Percentiles rank a stretch among this genome's conserved stretches.
These are phyloP conservation scores for Zaprionus ghesquierei DNA, from an alignment of 1,140 invertebrate genomes.

Conservation along the genomic window DNA sequence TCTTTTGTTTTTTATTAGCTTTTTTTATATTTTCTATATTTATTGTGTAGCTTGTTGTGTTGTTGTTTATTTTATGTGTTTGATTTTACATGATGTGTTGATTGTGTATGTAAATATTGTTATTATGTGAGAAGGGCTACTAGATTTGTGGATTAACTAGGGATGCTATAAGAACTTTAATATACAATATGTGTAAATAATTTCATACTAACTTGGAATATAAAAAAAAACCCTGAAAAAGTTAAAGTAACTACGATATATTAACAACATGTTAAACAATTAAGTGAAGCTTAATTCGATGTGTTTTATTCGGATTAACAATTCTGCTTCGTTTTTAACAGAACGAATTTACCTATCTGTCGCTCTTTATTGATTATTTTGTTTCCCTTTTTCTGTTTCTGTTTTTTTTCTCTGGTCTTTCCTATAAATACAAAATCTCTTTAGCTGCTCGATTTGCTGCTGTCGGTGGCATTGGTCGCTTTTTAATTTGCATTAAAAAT, in stretches of 20 bases:
- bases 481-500: slow-evolving; percentile 79
- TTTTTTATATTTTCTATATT: neutral
- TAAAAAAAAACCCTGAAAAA: too few relatives aligned
- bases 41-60: neutral
- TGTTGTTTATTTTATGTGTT: neutral
- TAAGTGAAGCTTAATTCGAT: too few relatives aligned
- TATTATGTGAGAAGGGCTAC: neutral
- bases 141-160: neutral
- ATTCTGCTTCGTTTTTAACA: too few relatives aligned
- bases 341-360: neutral
- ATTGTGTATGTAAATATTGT: neutral
- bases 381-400: neutral
- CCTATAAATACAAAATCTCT: slow-evolving; percentile 1
- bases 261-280: too few relatives aligned
- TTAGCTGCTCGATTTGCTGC: slow-evolving; percentile 14
- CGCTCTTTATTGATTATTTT: neutral
- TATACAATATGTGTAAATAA: too few relatives aligned
- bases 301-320: too few relatives aligned
- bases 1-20: neutral
- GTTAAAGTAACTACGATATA: too few relatives aligned
- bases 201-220: too few relatives aligned
- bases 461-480: slow-evolving; percentile 8
- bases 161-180: too few relatives aligned
- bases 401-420: neutral
- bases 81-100: neutral